A percentile compares a stretch with the other conserved stretches of the same genome.
Conservation (phyloP, 2,113 vertebrate genomes). For the Colossoma macropomum region DNA sequence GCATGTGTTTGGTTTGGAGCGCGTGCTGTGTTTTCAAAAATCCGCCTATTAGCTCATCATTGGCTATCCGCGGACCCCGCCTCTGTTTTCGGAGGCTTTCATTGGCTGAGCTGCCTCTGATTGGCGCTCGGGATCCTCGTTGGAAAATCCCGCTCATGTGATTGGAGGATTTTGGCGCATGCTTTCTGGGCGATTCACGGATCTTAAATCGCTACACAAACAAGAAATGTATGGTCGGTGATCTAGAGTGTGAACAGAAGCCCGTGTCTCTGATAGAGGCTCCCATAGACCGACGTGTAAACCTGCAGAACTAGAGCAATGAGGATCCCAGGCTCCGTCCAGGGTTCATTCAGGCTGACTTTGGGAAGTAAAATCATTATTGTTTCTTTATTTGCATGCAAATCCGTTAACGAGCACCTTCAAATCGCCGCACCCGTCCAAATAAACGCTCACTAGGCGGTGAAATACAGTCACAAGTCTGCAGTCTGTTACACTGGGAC, state of each 20-base stretch:
- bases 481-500: no score
- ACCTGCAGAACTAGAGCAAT: no score
- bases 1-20: neutral
- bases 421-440: neutral
- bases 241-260: neutral
- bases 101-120: neutral
- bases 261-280: no score
- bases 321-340: no score
- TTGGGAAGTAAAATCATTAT: neutral
- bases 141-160: conserved; percentile 9
- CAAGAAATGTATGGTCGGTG: neutral
- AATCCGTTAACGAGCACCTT: neutral
- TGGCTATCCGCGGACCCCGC: conserved; percentile 17
- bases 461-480: neutral
- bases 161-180: conserved; percentile 23
- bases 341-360: no score
- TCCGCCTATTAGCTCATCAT: conserved; percentile 44
- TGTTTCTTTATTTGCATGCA: neutral
- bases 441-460: neutral
- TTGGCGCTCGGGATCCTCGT: conserved; percentile 17
- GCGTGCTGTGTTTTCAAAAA: neutral
- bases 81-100: neutral
- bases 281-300: no score
- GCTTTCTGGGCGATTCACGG: neutral
- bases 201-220: neutral